phyloP scores from a whole-genome alignment of 2,113 vertebrate genomes.

The Herpailurus yagouaroundi region DNA sequence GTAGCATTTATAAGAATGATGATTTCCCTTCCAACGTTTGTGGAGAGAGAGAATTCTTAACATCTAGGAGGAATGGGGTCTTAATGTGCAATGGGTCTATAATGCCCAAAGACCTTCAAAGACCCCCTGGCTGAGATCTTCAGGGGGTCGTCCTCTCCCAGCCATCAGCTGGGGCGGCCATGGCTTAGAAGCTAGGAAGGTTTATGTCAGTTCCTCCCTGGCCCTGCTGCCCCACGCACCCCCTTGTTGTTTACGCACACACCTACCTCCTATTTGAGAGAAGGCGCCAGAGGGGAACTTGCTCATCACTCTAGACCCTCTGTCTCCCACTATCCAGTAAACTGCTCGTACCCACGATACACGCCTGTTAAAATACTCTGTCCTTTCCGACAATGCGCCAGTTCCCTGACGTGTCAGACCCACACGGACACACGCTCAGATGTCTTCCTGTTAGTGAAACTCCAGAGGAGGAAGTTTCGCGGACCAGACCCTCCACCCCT shows the following conservation, averaged over 20 bases:
- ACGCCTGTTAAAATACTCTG: background rate
- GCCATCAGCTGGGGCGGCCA: background rate
- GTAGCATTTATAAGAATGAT: background rate
- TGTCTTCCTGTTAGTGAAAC: background rate
- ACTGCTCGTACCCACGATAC: no score
- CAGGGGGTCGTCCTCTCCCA: no score
- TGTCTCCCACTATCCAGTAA: background rate
- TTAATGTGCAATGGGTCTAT: background rate
- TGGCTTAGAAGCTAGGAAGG: background rate
- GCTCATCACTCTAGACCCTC: background rate
- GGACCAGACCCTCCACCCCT: background rate
- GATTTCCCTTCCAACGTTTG: background rate
- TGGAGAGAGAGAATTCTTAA: background rate
- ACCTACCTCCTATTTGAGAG: accelerated
- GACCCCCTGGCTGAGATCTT: background rate
- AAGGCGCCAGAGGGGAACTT: background rate
- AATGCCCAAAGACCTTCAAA: background rate
- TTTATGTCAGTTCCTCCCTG: background rate
- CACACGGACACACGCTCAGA: background rate
- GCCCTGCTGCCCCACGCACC: background rate
- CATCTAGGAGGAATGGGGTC: background rate
- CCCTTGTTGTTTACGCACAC: background rate
- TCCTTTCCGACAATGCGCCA: background rate
- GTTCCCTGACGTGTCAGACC: background rate
- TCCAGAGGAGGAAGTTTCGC: background rate